A percentile compares a stretch with the other conserved stretches of the same genome.
Evolutionary conservation across 2,113 vertebrate species (phyloP).

Genomic region (Sitta europaea): DNA sequence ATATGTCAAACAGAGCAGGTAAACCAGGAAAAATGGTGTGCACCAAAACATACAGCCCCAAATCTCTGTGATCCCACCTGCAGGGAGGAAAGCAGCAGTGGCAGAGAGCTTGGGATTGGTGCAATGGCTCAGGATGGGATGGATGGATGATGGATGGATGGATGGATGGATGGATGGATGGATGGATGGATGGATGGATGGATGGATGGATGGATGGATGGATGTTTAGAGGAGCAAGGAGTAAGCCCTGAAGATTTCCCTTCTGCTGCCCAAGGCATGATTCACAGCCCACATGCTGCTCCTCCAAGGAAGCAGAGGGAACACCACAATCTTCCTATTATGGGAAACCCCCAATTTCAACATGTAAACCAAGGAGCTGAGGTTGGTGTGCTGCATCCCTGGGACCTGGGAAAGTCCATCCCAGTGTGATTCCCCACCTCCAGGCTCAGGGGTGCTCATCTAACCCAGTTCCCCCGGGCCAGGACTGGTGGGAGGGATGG

Average conservation of each 20-base stretch:
- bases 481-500: neutral
- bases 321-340: neutral
- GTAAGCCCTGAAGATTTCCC: neutral
- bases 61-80: neutral
- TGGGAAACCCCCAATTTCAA: neutral
- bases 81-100: neutral
- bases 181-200: neutral
- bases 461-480: accelerated
- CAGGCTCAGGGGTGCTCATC: neutral
- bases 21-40: neutral
- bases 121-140: neutral
- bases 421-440: neutral
- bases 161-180: neutral
- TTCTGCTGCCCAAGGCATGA: neutral
- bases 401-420: neutral
- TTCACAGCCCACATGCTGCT: neutral
- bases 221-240: neutral
- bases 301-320: neutral
- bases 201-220: neutral
- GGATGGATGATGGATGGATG: neutral
- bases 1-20: neutral
- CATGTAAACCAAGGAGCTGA: accelerated
- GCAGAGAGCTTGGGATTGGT: neutral
- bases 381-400: neutral
- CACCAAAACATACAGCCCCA: too few species aligned